These are phyloP conservation scores for Bombylius discolor DNA, from an alignment of 2,888 invertebrate species.

Conservation along the genomic window DNA sequence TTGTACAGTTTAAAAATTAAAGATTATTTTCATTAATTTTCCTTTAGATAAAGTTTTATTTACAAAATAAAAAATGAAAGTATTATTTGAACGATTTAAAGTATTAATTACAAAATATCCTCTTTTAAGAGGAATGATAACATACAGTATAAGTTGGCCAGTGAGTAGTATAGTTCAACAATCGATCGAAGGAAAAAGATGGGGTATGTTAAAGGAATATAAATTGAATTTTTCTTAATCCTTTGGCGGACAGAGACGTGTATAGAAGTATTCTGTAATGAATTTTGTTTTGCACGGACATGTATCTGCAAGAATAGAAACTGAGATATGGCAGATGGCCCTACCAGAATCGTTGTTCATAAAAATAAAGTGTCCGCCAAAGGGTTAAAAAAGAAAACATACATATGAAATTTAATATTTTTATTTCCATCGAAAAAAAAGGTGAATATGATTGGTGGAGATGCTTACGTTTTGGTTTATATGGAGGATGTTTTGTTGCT, in stretches of 20 bases:
- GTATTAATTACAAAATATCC: slow-evolving; percentile 29
- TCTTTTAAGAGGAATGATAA: slow-evolving; percentile 47
- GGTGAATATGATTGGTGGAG: slow-evolving; percentile 54
- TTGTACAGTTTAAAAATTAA: too few relatives aligned
- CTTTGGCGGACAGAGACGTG: too few relatives aligned
- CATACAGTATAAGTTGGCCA: slow-evolving; percentile 62
- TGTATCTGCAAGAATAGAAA: too few relatives aligned
- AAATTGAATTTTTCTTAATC: too few relatives aligned
- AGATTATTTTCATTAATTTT: too few relatives aligned
- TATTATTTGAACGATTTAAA: slow-evolving; percentile 15
- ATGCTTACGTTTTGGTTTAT: slow-evolving; percentile 58
- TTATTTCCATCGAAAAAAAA: slow-evolving; percentile 13
- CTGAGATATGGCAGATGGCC: too few relatives aligned
- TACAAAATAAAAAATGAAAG: neutral
- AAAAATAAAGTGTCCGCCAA: too few relatives aligned
- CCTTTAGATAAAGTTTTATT: too few relatives aligned
- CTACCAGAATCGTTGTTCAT: too few relatives aligned
- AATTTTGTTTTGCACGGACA: too few relatives aligned
- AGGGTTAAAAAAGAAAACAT: too few relatives aligned
- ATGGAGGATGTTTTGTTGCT: slow-evolving; percentile 69
- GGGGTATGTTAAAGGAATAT: slow-evolving; percentile 34
- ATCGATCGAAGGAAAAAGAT: slow-evolving; percentile 49
- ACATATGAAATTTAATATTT: neutral
- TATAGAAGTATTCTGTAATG: too few relatives aligned
- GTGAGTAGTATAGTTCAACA: slow-evolving; percentile 60